Evolutionary conservation across 2,888 invertebrate genomes (phyloP), one percentile per base, ranked within the genome.

Genomic region (Mechanitis messenoides): DNA sequence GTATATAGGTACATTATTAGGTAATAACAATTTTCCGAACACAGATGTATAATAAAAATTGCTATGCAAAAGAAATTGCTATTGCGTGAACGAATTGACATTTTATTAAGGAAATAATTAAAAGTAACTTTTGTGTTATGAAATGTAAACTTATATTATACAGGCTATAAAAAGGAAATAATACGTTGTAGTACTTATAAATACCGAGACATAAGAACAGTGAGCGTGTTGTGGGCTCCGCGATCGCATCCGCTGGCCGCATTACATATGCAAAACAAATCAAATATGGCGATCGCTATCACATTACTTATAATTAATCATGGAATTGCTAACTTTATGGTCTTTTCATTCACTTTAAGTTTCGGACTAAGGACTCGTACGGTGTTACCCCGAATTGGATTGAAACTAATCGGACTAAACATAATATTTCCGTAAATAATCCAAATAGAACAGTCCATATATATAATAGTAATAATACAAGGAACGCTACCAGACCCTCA

Each of bases 221-320:
- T 76, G 85, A 68, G 71, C 71, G 74, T 78, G 78, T 85, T 87
- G 82, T 85, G 67, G 68, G 63, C 71, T 58, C 62, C 61, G 68
- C 66, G 65, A 65, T 69, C 75, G 77, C 84, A 83, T 86, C 85
- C 85, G 87, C 73, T 77, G 76, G 71, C 75, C 76, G 78, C 77
- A 69, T 74, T 77, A 73, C 74, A 69, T 71, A 74, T 74, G 66
- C 75, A 75, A 74, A 72, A 71, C 77, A 78, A 79, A 78, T 76
- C 77, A 72, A 79, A 81, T 75, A 80, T 74, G 76, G 80, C 74
- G 72, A 75, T 73, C 70, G 74, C 75, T 79, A 81, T 84, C 80
- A 68, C 69, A 71, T 79, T 79, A 76, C 78, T 62, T 62, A 63
- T 53, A 46, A 33, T 61, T 28, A 4, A 3, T 20, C 4, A 38